phyloP scores from a whole-genome alignment of 2,888 invertebrate species.

The Metopia argyrocephala region DNA sequence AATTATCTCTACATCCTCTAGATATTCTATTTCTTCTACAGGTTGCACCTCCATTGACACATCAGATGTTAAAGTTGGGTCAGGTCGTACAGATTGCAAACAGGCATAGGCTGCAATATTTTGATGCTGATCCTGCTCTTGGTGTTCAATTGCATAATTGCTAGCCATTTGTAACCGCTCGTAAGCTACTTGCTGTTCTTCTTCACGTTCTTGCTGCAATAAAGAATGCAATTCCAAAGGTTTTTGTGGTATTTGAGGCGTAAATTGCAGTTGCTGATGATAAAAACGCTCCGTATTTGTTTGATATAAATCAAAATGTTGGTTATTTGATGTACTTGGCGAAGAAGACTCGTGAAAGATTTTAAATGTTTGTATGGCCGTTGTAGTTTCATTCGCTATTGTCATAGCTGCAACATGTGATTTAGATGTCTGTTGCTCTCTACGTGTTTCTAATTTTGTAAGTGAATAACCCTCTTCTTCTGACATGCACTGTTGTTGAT shows the following conservation, averaged over 20 bases:
- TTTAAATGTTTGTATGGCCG: conserved; percentile 67
- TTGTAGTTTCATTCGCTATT: conserved; percentile 12
- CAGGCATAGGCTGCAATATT: conserved; percentile 48
- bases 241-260: conserved; percentile 62
- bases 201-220: conserved; percentile 74
- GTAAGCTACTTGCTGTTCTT: conserved; percentile 73
- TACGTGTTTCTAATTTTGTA: conserved; percentile 76
- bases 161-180: conserved; percentile 69
- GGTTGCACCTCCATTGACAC: conserved; percentile 11
- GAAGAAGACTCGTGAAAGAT: conserved; percentile 62
- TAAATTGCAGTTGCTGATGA: conserved; percentile 21
- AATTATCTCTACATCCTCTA: conserved; percentile 20
- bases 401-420: not conserved
- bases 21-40: conserved; percentile 34
- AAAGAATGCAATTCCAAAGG: conserved; percentile 72
- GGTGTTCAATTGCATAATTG: conserved; percentile 43
- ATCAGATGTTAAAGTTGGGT: not conserved
- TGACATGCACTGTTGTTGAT: conserved; percentile 75
- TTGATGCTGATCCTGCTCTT: conserved; percentile 38
- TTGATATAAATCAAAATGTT: conserved; percentile 46
- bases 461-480: conserved; percentile 76
- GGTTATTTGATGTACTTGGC: conserved; percentile 41
- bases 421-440: conserved; percentile 70
- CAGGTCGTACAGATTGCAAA: conserved; percentile 28
- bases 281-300: conserved; percentile 45